Evolutionary conservation across 2,888 invertebrate species (phyloP), one percentile per base, ranked within the genome.

Genomic region (Tromatobia lineatoria): DNA sequence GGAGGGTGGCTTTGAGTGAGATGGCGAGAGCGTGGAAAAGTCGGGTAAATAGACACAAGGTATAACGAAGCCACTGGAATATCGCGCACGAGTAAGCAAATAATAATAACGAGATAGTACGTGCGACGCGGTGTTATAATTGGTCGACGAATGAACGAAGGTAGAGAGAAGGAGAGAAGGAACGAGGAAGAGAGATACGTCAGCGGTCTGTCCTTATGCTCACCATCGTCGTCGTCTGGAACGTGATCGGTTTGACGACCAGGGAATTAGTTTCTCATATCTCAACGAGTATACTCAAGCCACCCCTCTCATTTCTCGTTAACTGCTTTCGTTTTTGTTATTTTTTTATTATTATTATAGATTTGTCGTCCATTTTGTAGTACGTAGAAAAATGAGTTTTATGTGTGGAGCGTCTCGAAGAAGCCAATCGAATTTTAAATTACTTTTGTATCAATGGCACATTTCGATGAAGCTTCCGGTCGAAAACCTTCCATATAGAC

Each of bases 81-180:
- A 80, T 77, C 50, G 77, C 78, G 84, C 84, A 78, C 61, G 52
- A 78, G 80, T 75, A 78, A 78, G 84, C 84, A 80, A 84, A 84
- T 84, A 84, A 84, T 84, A 78, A 84, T 80, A 84, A 81, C 84
- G 80, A 70, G 77, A 70, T 52, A 70, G 74, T 38, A 76, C 80
- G 73, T 45, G 52, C 45, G 59, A 57, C 15, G 52, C 57, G 64
- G 23, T 50, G 70, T 80, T 84, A 84, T 84, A 84, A 81, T 80
- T 81, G 84, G 74, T 80, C 18, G 64, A 78, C 71, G 78, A 78
- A 70, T 64, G 77, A 74, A 57, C 69, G 34, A 59, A 64, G 34
- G 52, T 42, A 52, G 71, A 57, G 25, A 64, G 52, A 23, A 23
- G 20, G 11, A 42, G 18, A 23, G 47, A 7, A 29, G 11, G 20